Percentiles rank a stretch among this genome's conserved stretches.
phyloP scores from a whole-genome alignment of 1,140 invertebrate genomes.

The Papilio aristodemus region DNA sequence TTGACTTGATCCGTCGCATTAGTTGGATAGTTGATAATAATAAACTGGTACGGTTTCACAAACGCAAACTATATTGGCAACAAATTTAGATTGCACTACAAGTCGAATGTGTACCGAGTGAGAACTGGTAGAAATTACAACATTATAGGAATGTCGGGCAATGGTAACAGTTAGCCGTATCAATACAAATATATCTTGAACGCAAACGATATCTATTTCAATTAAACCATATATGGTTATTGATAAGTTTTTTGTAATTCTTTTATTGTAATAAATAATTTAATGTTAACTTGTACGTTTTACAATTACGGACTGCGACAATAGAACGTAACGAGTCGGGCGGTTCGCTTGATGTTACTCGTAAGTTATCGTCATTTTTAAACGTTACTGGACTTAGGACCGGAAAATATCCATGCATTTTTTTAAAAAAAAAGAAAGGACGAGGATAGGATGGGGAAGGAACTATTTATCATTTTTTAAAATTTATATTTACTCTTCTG shows the following conservation, averaged over 20 bases:
- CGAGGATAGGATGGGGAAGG: no score
- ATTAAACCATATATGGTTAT: neutral
- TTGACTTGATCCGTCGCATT: slow-evolving; percentile 5
- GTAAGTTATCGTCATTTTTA: no score
- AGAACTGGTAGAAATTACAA: slow-evolving; percentile 37
- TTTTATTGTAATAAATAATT: neutral
- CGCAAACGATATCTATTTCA: neutral
- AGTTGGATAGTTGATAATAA: slow-evolving; percentile 29
- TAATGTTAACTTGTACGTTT: no score
- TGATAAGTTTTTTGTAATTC: neutral
- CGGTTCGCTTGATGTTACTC: no score
- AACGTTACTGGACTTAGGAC: no score
- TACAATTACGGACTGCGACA: no score
- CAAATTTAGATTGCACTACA: slow-evolving; percentile 41
- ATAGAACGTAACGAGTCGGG: no score
- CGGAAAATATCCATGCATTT: no score
- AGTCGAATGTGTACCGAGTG: slow-evolving; percentile 36
- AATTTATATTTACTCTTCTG: no score
- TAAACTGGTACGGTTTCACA: slow-evolving; percentile 32
- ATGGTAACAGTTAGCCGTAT: slow-evolving; percentile 20
- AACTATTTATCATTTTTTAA: no score
- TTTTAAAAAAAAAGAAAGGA: no score
- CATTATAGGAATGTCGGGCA: slow-evolving; percentile 36
- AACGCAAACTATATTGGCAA: slow-evolving; percentile 37
- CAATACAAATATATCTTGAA: neutral